Base-by-base conservation (phyloP, 1,140 invertebrate species). In the Trachymyrmex septentrionalis region DNA sequence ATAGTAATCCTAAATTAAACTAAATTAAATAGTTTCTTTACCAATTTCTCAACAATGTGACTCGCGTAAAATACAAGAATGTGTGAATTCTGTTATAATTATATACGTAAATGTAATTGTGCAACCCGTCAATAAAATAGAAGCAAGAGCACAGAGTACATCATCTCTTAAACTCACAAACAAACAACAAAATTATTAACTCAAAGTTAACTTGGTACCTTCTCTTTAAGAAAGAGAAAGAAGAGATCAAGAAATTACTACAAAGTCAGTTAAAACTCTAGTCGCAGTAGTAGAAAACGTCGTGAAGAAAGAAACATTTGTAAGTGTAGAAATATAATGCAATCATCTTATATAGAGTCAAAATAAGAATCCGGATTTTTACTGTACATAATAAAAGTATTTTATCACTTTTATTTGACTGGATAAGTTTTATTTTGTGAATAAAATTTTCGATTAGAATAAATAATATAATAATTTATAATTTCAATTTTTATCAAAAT, bases 161-260 rank as follows among this genome's bases (percentile, higher is more conserved):
- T 55, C 6, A 73, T 61, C 59, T 44, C 55, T 38, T 10, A 59
- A 3, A 57, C n/a, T 59, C 55, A n/a, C n/a, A n/a, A n/a, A n/a
- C n/a, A n/a, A n/a, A n/a, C n/a, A n/a, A n/a, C n/a, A 34, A 59
- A 75, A 59, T 59, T 75, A 6, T 55, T 59, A 7, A n/a, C n/a
- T n/a, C n/a, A n/a, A n/a, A n/a, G 19, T 59, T 59, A 12, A 0
- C 30, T 75, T 21, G 3, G 53, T 75, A 34, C 30, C 72, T 75
- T 59, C 72, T 75, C 72, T 24, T 59, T 1, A 10, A 59, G 55
- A 75, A 75, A 75, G 55, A 75, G 14, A 61, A 75, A 61, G 55
- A 75, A 59, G 21, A 38, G 34, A 10, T 1, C 34, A 59, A 75
- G 72, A 75, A 61, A 59, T 38, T 59, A 59, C n/a, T 38, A 21